Evolutionary conservation across 2,113 vertebrate species (phyloP), one percentile per base, ranked within the genome.

Genomic region (Salvelinus sp.): DNA sequence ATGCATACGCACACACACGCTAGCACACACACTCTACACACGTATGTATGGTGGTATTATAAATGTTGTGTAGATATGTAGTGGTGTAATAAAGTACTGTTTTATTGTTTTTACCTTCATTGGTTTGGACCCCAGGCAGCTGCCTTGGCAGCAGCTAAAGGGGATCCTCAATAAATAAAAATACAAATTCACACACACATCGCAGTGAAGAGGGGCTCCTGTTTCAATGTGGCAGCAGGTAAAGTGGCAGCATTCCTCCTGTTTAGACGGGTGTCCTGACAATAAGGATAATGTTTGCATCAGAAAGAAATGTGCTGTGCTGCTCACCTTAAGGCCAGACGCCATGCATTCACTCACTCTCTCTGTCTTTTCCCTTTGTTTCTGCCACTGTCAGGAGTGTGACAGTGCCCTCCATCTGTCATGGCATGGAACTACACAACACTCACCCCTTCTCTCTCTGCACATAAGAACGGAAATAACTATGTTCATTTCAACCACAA

Each of bases 161-260:
- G 6, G 6, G 33, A 38, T 38, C 6, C 33, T 38, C 7, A 38
- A 38, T 38, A 38, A 38, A 38, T 7, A 7, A 6, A 33, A 33
- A 33, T 33, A 33, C 30, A 33, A 33, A 33, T 30, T 30, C 28
- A 30, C 28, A 30, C 28, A 28, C 30, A 33, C 30, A 33, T 6
- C 6, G 30, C 5, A 33, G 30, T 6, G 6, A 33, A 33, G 63
- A 65, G 77, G 28, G 63, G 67, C 70, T 75, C 68, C 44, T 60
- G 44, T 67, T 70, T 69, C 66, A 72, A 58, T 23, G 27, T 70
- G 67, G 23, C 60, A 66, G 68, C 75, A 80, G 77, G 80, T 82
- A 79, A 77, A 75, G 80, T 82, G 73, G 80, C 62, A 71, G 69
- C 81, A 85, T 85, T 85, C 81, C 83, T 80, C 60, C 25, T 77